Evolutionary conservation across 2,797 vertebrate genomes (phyloP), one percentile per base, ranked within the genome.

Genomic region (Eutrigla gurnardus): DNA sequence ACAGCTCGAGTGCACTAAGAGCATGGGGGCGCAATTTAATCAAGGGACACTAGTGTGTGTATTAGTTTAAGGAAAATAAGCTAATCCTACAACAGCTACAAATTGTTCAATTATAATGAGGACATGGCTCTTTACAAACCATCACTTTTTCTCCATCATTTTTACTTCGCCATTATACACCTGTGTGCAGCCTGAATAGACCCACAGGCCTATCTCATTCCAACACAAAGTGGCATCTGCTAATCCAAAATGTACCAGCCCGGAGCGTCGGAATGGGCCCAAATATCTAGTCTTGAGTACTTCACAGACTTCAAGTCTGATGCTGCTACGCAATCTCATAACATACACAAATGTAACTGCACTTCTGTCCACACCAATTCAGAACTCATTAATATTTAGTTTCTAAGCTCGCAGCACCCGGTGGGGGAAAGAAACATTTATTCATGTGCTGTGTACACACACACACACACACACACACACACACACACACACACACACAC

Each of bases 51-150:
- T 83, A 81, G 79, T 79, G 84, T 87, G 77, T 80, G 85, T 82
- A 69, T 84, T 76, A 67, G 84, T 89, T 89, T 73, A 88, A 89
- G 76, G 42, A 80, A 88, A 90, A 91, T 83, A 82, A 88, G 91
- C 82, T 94, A 94, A 94, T 94, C 93, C 88, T 85, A 84, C 88
- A 73, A 83, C 86, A 66, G 87, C 89, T 82, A 84, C 84, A 92
- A 93, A 92, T 93, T 92, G 88, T 91, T 90, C 86, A 91, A 89
- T 90, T 92, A 89, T 88, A 82, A 91, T 86, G 88, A 91, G 78
- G 91, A 91, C 84, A 87, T 75, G 86, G 85, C 80, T 84, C 81
- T 88, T 90, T 84, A 88, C 83, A 88, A 91, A 86, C 87, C 88
- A 76, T 65, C 80, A 79, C 78, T 84, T 87, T 79, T 69, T 82